Evolutionary conservation across 2,113 vertebrate species (phyloP).

Genomic region (Stegostoma tigrinum): DNA sequence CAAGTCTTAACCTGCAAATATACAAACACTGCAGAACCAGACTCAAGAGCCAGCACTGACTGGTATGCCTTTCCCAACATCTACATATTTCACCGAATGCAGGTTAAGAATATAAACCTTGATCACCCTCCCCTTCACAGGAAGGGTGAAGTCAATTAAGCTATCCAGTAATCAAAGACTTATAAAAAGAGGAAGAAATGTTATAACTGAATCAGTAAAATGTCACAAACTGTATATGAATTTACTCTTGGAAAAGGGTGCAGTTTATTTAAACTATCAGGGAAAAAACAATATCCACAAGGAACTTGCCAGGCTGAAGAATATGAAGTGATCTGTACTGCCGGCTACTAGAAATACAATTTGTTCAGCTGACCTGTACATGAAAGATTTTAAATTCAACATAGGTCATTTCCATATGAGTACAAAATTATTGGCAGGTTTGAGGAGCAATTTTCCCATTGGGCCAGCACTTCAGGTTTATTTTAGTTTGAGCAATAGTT

Average conservation of each 20-base stretch:
- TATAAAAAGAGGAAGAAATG: background rate
- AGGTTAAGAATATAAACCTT: background rate
- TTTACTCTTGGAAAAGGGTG: background rate
- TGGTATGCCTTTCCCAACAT: background rate
- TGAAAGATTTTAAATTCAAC: background rate
- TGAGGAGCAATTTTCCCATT: background rate
- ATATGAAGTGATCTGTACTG: background rate
- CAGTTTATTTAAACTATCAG: background rate
- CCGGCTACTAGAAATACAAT: background rate
- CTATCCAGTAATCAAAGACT: background rate
- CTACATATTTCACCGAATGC: background rate
- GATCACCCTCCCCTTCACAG: background rate
- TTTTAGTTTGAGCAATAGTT: background rate
- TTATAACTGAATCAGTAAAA: background rate
- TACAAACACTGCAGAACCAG: background rate
- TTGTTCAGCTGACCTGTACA: background rate
- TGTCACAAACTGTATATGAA: background rate
- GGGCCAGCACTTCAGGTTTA: background rate
- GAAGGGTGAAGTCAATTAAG: background rate
- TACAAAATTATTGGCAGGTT: background rate
- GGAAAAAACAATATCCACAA: background rate
- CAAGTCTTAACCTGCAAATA: background rate
- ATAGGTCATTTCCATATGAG: background rate
- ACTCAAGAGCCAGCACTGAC: background rate
- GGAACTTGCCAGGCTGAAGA: background rate